Conservation (phyloP, 1,140 invertebrate genomes). For the Tetranychus cinnabarinus region DNA sequence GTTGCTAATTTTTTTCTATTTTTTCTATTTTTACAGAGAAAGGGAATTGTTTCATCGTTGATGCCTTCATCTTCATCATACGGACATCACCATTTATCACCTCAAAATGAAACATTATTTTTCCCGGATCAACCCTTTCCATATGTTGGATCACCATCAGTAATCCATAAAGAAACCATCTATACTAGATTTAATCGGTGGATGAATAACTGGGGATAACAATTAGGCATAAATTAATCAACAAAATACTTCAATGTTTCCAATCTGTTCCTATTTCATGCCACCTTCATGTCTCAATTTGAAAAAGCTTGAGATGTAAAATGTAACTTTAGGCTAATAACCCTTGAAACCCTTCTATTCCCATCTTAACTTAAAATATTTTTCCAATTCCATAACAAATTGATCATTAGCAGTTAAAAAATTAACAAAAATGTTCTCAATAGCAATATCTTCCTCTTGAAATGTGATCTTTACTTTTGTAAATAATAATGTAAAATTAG, state of each 20-base stretch:
- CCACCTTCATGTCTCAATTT: no score
- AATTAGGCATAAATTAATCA: not conserved
- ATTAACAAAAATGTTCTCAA: no score
- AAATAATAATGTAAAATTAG: no score
- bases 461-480: no score
- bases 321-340: no score
- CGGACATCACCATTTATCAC: not conserved
- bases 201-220: not conserved
- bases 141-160: not conserved
- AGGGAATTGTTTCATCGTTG: not conserved
- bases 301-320: no score
- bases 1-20: not conserved
- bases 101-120: not conserved
- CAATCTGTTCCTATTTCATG: no score
- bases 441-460: no score
- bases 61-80: not conserved
- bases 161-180: not conserved
- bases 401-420: no score
- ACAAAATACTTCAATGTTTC: not conserved
- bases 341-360: no score
- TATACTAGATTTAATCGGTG: not conserved
- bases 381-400: no score
- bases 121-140: not conserved
- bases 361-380: no score
- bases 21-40: not conserved